These are phyloP conservation scores for Acrocephalus arundinaceus DNA, from an alignment of 2,113 vertebrate species.

Conservation along the genomic window DNA sequence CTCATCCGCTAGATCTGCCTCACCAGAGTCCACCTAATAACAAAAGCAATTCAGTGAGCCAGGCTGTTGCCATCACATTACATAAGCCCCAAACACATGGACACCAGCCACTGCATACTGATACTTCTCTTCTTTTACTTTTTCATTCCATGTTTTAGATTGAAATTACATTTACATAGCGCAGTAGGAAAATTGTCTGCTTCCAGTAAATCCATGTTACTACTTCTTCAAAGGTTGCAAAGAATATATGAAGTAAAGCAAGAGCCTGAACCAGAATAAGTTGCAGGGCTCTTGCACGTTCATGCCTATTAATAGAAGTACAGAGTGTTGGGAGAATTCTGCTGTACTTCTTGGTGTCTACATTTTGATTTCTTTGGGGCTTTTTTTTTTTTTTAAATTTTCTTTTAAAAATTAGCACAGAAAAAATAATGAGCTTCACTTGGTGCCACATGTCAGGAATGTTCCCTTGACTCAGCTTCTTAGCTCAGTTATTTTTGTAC, in stretches of 20 bases:
- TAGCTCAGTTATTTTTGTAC: neutral
- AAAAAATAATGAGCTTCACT: neutral
- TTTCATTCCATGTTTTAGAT: neutral
- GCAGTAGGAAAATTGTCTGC: neutral
- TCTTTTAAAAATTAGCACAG: neutral
- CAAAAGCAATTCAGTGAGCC: conserved; percentile 46
- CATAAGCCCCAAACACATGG: neutral
- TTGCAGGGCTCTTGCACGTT: neutral
- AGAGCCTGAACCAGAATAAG: neutral
- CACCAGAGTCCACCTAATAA: conserved; percentile 85
- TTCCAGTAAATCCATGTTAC: neutral
- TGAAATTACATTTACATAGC: neutral
- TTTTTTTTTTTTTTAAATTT: neutral
- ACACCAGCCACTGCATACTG: neutral
- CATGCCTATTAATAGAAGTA: neutral
- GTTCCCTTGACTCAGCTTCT: neutral
- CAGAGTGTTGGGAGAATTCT: neutral
- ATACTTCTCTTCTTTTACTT: neutral
- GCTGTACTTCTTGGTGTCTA: neutral
- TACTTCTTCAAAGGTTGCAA: neutral
- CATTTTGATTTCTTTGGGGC: neutral
- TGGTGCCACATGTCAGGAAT: neutral
- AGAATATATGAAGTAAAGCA: neutral
- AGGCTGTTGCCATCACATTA: neutral
- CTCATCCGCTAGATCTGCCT: conserved; percentile 82